Evolutionary conservation across 1,140 invertebrate species (phyloP), one percentile per base, ranked within the genome.

Genomic region (Ceratina japonica): DNA sequence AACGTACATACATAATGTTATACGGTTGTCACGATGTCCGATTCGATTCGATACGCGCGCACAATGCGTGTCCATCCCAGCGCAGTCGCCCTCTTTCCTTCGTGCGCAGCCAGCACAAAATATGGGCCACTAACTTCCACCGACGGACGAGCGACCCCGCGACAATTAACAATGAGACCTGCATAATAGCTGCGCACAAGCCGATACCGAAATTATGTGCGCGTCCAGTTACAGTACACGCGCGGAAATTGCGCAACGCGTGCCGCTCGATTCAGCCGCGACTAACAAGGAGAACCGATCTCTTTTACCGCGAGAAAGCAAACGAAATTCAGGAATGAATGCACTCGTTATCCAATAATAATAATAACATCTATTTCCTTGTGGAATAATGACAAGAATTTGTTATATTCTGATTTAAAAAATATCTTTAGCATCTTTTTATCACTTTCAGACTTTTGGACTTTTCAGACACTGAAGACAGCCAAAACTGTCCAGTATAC

Each of bases 131-230:
- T 75, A 84, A 79, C 81, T 61, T 70, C 20, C 68, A 49, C 64
- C 31, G 65, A 52, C 59, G 24, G 71, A 56, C 54, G 15, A 79
- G 72, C 81, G 82, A 72, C 61, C 68, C 37, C 61, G 44, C 37
- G 58, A 84, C 82, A 85, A 85, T 80, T 85, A 85, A 81, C 83
- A 85, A 85, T 81, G 66, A 68, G 27, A 75, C 24, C 81, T 37
- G 44, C 65, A 76, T 81, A 84, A 81, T 78, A 66, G 52, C 51
- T 52, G 7, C 31, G 65, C 58, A 44, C 70, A 75, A 66, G 65
- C 66, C 75, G 83, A 85, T 84, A 79, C 16, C 44, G 44, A 78
- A 78, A 85, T 85, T 84, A 85, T 81, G 68, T 62, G 16, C 49
- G 18, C 64, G 51, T 37, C 37, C 37, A 44, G 5, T 27, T 51